Percentiles rank a stretch among this genome's conserved stretches.
These are phyloP conservation scores for Cheilinus undulatus DNA, from an alignment of 2,113 vertebrate genomes.

Conservation along the genomic window DNA sequence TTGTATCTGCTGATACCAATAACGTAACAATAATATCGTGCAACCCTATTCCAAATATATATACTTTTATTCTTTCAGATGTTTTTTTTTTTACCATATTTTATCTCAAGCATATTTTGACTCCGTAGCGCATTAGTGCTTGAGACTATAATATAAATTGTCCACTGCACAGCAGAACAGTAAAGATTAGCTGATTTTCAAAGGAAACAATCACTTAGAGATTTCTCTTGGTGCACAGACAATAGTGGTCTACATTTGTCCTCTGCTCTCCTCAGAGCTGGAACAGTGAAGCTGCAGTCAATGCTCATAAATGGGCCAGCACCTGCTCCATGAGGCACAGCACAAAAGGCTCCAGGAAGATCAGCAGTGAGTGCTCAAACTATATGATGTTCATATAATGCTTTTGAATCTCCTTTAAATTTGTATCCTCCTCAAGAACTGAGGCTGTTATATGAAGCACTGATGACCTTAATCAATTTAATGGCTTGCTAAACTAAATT, in stretches of 20 bases:
- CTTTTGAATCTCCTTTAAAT: too few relatives aligned
- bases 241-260: slow-evolving; percentile 2
- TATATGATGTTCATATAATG: not conserved
- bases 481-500: not conserved
- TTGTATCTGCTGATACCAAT: too few relatives aligned
- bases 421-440: not conserved
- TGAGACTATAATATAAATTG: not conserved
- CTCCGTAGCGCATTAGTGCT: not conserved
- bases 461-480: not conserved
- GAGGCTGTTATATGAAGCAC: not conserved
- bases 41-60: too few relatives aligned
- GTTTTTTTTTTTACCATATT: not conserved
- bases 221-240: not conserved
- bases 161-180: not conserved
- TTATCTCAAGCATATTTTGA: not conserved
- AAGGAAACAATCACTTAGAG: not conserved
- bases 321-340: slow-evolving; percentile 52
- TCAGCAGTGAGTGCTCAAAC: slow-evolving; percentile 36
- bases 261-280: slow-evolving; percentile 41
- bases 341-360: not conserved
- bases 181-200: not conserved
- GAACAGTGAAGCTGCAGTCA: slow-evolving; percentile 51
- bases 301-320: slow-evolving; percentile 63
- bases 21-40: too few relatives aligned
- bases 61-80: too few relatives aligned